Base-by-base conservation (phyloP, 2,113 vertebrate genomes). In the Pycnonotus jocosus region DNA sequence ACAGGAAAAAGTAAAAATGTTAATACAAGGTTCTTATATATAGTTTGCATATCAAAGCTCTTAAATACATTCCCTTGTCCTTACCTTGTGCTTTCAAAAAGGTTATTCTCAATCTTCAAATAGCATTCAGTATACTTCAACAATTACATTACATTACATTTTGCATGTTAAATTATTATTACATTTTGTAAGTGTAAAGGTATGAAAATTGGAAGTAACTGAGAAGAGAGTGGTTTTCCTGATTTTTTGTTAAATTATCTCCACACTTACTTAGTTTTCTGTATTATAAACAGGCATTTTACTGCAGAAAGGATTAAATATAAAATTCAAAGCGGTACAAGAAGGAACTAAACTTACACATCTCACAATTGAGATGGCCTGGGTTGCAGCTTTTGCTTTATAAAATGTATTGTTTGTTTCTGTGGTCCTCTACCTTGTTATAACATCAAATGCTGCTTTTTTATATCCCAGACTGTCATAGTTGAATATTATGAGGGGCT, bases 151-250 rank as follows among this genome's bases (percentile, higher is more conserved):
- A 81, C 81, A 31, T 8, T 88, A 31, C 10, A 6, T 81, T 91
- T 85, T 84, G 31, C n/a, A 6, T 5, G 0, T 61, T 51, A 31
- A 60, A 9, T 70, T 56, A 68, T 81, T 71, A 37, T 68, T 78
- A 61, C 9, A 12, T 72, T 91, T 91, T 81, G 19, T 71, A 54
- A 44, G 5, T 50, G 12, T 65, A 30, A 84, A 95, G 57, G 70
- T 79, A 89, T 85, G 73, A 91, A 86, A 93, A 95, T 38, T 71
- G n/a, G 25, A 90, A 90, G 44, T 65, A 85, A 61, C 33, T 78
- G 27, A 37, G 51, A 79, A 79, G 14, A 45, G 42, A 37, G 31
- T 73, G 40, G 21, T 87, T 87, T 89, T 92, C 11, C 44, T 73
- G 40, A 33, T 25, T 23, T 40, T 76, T 38, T 54, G 22, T 88